phyloP scores from a whole-genome alignment of 2,113 vertebrate species.

The Meriones unguiculatus region DNA sequence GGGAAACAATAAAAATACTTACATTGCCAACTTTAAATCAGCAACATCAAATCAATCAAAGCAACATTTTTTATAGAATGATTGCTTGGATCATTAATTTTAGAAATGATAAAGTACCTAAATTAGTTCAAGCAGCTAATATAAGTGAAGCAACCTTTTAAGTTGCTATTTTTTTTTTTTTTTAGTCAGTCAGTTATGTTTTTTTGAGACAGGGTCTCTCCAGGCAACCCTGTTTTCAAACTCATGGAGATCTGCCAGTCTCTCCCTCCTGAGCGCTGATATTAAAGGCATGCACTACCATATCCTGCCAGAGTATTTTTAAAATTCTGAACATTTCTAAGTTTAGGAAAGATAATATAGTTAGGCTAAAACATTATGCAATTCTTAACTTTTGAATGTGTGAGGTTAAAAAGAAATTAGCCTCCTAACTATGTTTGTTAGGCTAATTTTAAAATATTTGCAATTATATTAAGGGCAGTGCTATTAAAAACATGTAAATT shows the following conservation, averaged over 20 bases:
- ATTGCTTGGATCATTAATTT: slow-evolving; percentile 27
- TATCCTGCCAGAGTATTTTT: background rate
- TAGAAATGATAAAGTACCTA: slow-evolving; percentile 31
- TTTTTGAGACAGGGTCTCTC: background rate
- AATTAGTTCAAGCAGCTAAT: slow-evolving; percentile 57
- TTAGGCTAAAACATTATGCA: background rate
- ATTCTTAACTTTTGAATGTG: slow-evolving; percentile 51
- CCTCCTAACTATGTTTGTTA: slow-evolving; percentile 23
- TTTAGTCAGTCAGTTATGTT: background rate
- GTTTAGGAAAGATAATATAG: slow-evolving; percentile 50
- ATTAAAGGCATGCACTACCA: background rate
- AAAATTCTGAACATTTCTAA: slow-evolving; percentile 52
- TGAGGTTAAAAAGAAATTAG: slow-evolving; percentile 24
- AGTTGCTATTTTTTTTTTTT: background rate
- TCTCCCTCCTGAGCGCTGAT: background rate
- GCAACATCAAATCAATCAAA: background rate
- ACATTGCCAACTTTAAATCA: background rate
- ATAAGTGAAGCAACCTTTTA: slow-evolving; percentile 22
- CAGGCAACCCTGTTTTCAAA: background rate
- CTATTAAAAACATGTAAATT: background rate
- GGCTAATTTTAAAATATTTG: slow-evolving; percentile 47
- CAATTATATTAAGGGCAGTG: slow-evolving; percentile 11
- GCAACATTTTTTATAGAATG: slow-evolving; percentile 33
- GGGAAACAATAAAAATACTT: background rate
- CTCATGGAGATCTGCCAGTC: background rate